phyloP scores from a whole-genome alignment of 1,140 invertebrate genomes.

The Saccostrea cuccullata region DNA sequence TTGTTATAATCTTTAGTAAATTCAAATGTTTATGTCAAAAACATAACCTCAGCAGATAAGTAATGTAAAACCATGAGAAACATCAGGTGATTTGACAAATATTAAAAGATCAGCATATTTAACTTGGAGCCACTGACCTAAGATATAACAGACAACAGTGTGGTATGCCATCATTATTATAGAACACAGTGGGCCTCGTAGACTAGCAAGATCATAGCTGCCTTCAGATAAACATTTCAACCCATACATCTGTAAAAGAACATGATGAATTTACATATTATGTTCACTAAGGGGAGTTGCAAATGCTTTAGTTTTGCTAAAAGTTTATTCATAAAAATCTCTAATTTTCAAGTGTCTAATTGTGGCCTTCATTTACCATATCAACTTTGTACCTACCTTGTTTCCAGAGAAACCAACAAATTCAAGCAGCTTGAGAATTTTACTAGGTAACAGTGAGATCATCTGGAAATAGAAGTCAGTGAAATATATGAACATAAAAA shows the following conservation, averaged over 20 bases:
- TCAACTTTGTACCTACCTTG: conserved; percentile 87
- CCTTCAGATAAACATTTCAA: conserved; percentile 87
- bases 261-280: no score
- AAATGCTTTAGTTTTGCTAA: no score
- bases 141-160: conserved; percentile 89
- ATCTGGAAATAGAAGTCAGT: conserved; percentile 81
- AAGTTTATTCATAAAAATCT: neutral
- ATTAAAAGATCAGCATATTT: no score
- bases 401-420: conserved; percentile 97
- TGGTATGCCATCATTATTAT: conserved; percentile 91
- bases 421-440: conserved; percentile 92
- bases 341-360: no score
- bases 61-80: no score
- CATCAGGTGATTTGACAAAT: no score
- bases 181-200: conserved; percentile 91
- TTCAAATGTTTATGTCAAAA: no score
- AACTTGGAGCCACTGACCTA: conserved; percentile 77
- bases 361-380: no score
- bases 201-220: conserved; percentile 84
- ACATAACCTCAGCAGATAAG: no score
- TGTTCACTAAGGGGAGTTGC: no score
- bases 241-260: conserved; percentile 79
- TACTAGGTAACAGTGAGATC: conserved; percentile 92
- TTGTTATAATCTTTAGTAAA: no score
- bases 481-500: no score